A percentile compares a stretch with the other conserved stretches of the same genome.
Evolutionary conservation across 2,113 vertebrate species (phyloP).

Genomic region (Colossoma macropomum): DNA sequence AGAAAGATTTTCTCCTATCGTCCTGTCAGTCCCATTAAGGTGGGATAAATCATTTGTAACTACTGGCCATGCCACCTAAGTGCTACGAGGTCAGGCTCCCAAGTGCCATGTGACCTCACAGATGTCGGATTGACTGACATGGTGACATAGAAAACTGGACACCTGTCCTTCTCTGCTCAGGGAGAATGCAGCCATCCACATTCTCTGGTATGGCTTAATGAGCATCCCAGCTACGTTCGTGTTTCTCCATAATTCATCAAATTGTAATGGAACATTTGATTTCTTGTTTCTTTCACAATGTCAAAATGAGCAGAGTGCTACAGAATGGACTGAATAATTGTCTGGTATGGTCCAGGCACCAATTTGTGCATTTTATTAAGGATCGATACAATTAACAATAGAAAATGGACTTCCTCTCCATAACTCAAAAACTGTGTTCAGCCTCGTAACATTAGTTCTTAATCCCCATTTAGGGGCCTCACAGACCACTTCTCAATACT

Average conservation of each 20-base stretch:
- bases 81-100: background rate
- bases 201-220: background rate
- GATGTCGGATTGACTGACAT: background rate
- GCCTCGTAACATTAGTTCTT: constrained; percentile 17
- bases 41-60: background rate
- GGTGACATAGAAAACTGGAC: background rate
- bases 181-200: background rate
- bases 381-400: background rate
- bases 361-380: constrained; percentile 22
- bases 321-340: background rate
- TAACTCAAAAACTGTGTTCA: constrained; percentile 12
- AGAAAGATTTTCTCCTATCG: background rate
- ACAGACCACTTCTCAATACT: background rate
- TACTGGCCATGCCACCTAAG: background rate
- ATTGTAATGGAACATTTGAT: background rate
- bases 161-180: background rate
- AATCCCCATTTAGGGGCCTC: background rate
- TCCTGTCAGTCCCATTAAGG: background rate
- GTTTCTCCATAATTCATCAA: background rate
- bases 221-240: background rate
- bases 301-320: background rate
- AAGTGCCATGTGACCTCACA: background rate
- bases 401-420: background rate
- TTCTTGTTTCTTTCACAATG: background rate
- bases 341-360: constrained; percentile 21